phyloP scores from a whole-genome alignment of 2,888 invertebrate genomes.

The Tipula helvola region DNA sequence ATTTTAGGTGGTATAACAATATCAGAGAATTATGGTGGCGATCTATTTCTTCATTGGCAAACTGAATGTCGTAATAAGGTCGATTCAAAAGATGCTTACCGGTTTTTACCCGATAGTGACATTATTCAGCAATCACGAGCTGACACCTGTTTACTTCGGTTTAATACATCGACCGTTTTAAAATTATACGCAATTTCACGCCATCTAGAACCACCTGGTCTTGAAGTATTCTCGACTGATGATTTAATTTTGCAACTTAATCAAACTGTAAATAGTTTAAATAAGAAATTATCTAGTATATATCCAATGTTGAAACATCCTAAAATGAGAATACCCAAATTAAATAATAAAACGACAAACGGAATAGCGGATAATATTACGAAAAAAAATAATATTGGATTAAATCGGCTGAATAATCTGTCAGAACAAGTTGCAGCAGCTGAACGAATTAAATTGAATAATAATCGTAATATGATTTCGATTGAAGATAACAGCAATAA shows the following conservation, averaged over 20 bases:
- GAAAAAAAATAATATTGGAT: slow-evolving; percentile 4
- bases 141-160: slow-evolving; percentile 55
- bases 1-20: slow-evolving; percentile 33
- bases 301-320: slow-evolving; percentile 26
- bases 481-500: slow-evolving; percentile 7
- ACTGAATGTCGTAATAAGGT: slow-evolving; percentile 41
- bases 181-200: slow-evolving; percentile 49
- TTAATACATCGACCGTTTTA: slow-evolving; percentile 52
- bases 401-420: neutral
- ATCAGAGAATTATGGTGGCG: slow-evolving; percentile 47
- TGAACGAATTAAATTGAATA: neutral
- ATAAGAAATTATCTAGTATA: neutral
- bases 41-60: slow-evolving; percentile 67
- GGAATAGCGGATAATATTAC: neutral
- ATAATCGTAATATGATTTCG: slow-evolving; percentile 7
- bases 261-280: slow-evolving; percentile 30
- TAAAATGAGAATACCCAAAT: slow-evolving; percentile 26
- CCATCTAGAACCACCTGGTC: slow-evolving; percentile 56
- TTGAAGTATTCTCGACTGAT: slow-evolving; percentile 54
- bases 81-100: slow-evolving; percentile 39
- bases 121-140: slow-evolving; percentile 35
- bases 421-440: neutral
- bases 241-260: slow-evolving; percentile 32
- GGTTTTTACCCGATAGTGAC: slow-evolving; percentile 34
- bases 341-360: slow-evolving; percentile 12